Evolutionary conservation across 1,140 invertebrate genomes (phyloP), one percentile per base, ranked within the genome.

Genomic region (Scaptomyza pallida): DNA sequence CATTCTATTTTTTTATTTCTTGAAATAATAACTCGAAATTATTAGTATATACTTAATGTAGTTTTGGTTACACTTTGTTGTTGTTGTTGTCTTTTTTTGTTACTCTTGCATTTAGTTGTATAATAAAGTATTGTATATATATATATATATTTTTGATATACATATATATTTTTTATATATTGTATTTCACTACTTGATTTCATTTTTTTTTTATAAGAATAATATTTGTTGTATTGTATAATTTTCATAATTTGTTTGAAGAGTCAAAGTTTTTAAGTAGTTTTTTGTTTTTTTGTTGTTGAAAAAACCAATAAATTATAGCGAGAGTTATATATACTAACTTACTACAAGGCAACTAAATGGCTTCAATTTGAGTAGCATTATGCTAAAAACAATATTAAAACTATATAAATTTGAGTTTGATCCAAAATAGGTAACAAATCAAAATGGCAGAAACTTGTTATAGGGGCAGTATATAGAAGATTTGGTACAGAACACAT

Each of bases 301-400:
- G n/a, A n/a, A n/a, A 51, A 61, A 72, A 64, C 65, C 45, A 48
- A 57, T 44, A 85, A 85, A 85, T 72, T 17, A 83, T 61, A 73
- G 50, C 59, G 72, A 79, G 76, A 69, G 57, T 62, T 43, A 73
- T 76, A 73, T 76, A 76, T 13, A 73, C 81, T 86, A 86, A 86
- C 77, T 82, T 88, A 88, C 88, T 90, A 90, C 88, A 90, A 90
- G 88, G 88, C 88, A 90, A 90, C 88, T 90, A 90, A 90, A 90
- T 78, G 88, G 89, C 82, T 85, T 85, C 64, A 86, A 85, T 86
- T 54, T 81, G 76, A 61, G 75, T 61, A 63, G 73, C 65, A 35
- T 67, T 59, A 40, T 72, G 68, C 60, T 85, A 48, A 6, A 60
- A 73, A 75, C 43, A 47, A 63, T 70, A 60, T 23, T 33, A 33